phyloP scores from a whole-genome alignment of 2,113 vertebrate genomes.

The Crotalus helleri region DNA sequence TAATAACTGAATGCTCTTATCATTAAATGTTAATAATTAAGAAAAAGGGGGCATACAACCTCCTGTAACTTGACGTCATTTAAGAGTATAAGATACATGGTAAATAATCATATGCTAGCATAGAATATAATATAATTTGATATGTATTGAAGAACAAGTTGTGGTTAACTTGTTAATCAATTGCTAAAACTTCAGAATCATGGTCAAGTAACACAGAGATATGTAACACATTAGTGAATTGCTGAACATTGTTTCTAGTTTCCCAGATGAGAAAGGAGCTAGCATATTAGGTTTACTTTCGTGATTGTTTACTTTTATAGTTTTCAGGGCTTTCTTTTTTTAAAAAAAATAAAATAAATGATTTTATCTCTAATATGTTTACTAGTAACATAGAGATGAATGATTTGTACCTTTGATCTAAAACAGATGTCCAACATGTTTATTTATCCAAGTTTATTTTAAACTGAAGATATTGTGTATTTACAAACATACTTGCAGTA shows the following conservation, averaged over 20 bases:
- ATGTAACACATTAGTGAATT: background rate
- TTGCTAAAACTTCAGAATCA: background rate
- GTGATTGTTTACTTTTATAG: background rate
- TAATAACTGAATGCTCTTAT: background rate
- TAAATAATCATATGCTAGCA: background rate
- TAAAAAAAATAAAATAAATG: background rate
- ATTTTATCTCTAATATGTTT: background rate
- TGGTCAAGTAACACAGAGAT: background rate
- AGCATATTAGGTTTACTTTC: background rate
- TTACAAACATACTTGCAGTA: background rate
- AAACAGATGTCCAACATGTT: conserved; percentile 5
- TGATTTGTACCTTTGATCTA: background rate
- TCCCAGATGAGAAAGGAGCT: background rate
- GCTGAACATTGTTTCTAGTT: background rate
- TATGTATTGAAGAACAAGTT: background rate
- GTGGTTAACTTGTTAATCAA: background rate
- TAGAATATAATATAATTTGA: background rate
- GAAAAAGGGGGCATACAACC: background rate
- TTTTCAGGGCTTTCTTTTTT: background rate
- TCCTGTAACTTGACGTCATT: background rate
- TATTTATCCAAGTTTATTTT: background rate
- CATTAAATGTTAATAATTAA: background rate
- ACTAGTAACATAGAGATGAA: background rate
- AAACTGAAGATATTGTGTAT: background rate
- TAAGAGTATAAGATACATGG: background rate